Evolutionary conservation across 2,113 vertebrate species (phyloP), one percentile per base, ranked within the genome.

Genomic region (Myrmecophaga tridactyla): DNA sequence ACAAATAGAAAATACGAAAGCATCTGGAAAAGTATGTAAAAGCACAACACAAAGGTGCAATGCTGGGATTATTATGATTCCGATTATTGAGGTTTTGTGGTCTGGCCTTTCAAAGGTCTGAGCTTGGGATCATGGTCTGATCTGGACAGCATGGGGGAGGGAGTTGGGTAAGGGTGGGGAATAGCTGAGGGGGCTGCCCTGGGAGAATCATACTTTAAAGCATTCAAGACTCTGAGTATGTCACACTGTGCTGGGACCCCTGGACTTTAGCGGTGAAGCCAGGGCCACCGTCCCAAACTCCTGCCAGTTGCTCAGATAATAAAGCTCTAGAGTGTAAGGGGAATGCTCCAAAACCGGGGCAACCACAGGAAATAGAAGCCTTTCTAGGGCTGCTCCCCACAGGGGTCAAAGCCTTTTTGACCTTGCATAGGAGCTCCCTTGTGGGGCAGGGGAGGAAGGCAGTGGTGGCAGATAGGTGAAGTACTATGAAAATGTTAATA

Each of bases 321-420:
- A 84, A 69, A 89, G 25, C 43, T 86, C 72, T 46, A 7, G 29
- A 25, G 36, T 39, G 27, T 76, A 21, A 87, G 77, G n/a, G 65
- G n/a, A 86, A 1, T 14, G 41, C 41, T 75, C 84, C n/a, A 85
- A 60, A 84, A 43, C 78, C 27, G 5, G 27, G 63, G 51, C n/a
- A 39, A 10, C 7, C 29, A 92, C 31, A 39, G 36, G 87, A 94
- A 94, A 90, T 51, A 12, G 60, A 94, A 65, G 62, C 90, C 80
- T 94, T 84, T n/a, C 65, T 17, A 46, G 80, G 60, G 60, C 60
- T 96, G 77, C 34, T 72, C 4, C 56, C 31, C 89, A 36, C 6
- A 12, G 84, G 86, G 20, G 17, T 43, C 67, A 88, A 65, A 77
- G 63, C 60, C 72, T 63, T 72, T 95, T 83, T 70, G 76, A 95